Evolutionary conservation across 1,140 invertebrate species (phyloP), one percentile per base, ranked within the genome.

Genomic region (Leptinotarsa undecemlineata): DNA sequence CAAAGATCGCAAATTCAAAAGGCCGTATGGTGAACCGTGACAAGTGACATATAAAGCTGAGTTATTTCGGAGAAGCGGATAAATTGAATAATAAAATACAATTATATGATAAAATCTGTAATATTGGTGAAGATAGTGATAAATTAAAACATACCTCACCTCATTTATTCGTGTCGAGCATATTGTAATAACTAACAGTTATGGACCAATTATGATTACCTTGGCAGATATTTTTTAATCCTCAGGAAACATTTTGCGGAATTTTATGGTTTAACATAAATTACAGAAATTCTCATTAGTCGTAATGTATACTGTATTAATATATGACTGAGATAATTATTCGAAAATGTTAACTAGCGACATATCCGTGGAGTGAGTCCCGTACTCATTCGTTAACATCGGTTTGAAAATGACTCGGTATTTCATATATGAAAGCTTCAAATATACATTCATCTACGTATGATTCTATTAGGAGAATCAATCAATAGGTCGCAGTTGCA

Each of bases 51-150:
- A 70, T 70, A 19, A 70, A 48, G 51, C 64, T 23, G 62, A 21
- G 68, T 70, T 51, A 48, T 60, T 6, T 19, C 21, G 14, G 47
- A 57, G 68, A 70, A 42, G 48, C 42, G n/a, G 68, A 70, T 70
- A 70, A 70, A 70, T 70, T 48, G 19, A 70, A 48, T 51, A 70
- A 70, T 70, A 70, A 70, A 23, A n/a, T 23, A 70, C 68, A 51
- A 48, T 70, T 70, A 70, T 42, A 70, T 23, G 68, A 70, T 70
- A 70, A 48, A 42, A 48, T 48, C 68, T 23, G 14, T 17, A 17
- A 70, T 48, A 51, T 48, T 23, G 23, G 19, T 67, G 64, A 42
- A 13, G 23, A 67, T 67, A 67, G 51, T 17, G 51, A 67, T 67
- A 67, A 67, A 67, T 67, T 67, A 26, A 67, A 67, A 67, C 26